phyloP scores from a whole-genome alignment of 1,140 invertebrate species.

The Rhagoletis zephyria region DNA sequence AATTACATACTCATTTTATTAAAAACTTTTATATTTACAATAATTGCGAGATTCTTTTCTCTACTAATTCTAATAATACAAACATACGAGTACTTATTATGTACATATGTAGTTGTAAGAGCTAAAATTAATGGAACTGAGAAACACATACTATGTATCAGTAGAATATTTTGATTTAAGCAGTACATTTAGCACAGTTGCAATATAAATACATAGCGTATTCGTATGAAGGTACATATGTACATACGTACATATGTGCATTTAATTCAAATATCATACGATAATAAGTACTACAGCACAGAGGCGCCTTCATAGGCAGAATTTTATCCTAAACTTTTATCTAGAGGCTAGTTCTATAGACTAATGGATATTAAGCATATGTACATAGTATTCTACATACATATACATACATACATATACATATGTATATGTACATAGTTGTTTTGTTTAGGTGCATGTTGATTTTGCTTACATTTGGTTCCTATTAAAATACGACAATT shows the following conservation, averaged over 20 bases:
- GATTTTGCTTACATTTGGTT: background rate
- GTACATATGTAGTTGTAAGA: background rate
- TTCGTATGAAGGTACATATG: background rate
- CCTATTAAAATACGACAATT: slow-evolving; percentile 45
- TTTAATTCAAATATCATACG: background rate
- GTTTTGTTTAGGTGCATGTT: background rate
- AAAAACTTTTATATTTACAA: background rate
- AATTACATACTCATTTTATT: background rate
- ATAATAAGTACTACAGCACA: background rate
- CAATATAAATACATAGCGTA: background rate
- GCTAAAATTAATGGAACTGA: background rate
- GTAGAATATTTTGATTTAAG: slow-evolving; percentile 24
- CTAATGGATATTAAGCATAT: too few relatives aligned
- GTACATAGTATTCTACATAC: background rate
- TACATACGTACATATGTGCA: background rate
- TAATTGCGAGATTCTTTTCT: background rate
- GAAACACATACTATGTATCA: background rate
- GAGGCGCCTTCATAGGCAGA: slow-evolving; percentile 2
- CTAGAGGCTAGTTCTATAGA: background rate
- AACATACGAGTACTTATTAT: too few relatives aligned
- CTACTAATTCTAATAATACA: background rate
- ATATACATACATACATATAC: background rate
- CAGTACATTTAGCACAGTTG: background rate
- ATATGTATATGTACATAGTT: background rate
- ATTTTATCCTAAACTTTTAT: slow-evolving; percentile 28